Evolutionary conservation across 2,113 vertebrate species (phyloP), one percentile per base, ranked within the genome.

Genomic region (Pseudorectes ferrugineus): DNA sequence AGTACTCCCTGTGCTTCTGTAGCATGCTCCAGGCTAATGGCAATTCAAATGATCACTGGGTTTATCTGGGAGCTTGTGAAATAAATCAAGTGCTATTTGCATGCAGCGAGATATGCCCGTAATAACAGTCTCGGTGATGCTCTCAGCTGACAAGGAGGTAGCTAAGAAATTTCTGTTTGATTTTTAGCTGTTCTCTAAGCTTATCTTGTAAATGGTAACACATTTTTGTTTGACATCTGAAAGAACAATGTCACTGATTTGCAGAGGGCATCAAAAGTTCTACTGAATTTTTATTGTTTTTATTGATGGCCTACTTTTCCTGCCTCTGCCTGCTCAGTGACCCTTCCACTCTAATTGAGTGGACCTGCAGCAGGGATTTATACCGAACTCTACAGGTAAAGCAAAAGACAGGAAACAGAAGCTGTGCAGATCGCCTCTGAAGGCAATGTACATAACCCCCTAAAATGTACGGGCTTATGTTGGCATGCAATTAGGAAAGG

Each of bases 21-120:
- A 58, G 54, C 59, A 43, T 78, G 61, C 92, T 96, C 84, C 71
- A 88, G 52, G 55, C 43, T 92, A 88, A 88, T 2, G 7, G 22
- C 76, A 85, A 92, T 92, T 91, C 81, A 89, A 88, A 77, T 75
- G 51, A 81, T 81, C 45, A 31, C 55, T 36, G 19, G 72, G 24
- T 84, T 95, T 91, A 95, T 96, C 61, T 75, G 40, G 14, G 68
- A 91, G 88, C 61, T 57, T 81, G 28, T 80, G 84, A 92, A 85
- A 93, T 77, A 94, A 88, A 89, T 91, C 89, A 54, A 91, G 14
- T 36, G 61, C 15, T 76, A 62, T 93, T 89, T 96, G 72, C 86
- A 91, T 73, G 89, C 82, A 92, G 61, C 71, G 88, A 62, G 84
- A 85, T 61, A 58, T 20, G 57, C 61, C 90, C 20, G 72, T 80